A percentile compares a stretch with the other conserved stretches of the same genome.
These are phyloP conservation scores for Anastrepha obliqua DNA, from an alignment of 1,140 invertebrate genomes.

Conservation along the genomic window DNA sequence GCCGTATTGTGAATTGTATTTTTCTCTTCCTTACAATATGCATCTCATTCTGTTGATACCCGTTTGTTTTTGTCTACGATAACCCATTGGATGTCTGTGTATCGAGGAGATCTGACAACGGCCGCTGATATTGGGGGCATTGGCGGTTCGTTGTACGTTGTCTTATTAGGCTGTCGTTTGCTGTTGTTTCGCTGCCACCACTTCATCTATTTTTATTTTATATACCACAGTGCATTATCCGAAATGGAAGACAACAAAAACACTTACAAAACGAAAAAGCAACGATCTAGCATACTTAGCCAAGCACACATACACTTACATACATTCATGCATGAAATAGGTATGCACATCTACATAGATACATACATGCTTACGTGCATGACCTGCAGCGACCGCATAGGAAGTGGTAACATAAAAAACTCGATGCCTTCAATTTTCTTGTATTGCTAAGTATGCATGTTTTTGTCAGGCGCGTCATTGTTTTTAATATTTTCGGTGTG, in stretches of 20 bases:
- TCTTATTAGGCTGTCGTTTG: slow-evolving; percentile 18
- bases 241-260: neutral
- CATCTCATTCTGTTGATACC: neutral
- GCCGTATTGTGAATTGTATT: neutral
- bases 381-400: slow-evolving; percentile 41
- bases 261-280: neutral
- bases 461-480: slow-evolving; percentile 7
- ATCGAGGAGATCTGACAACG: slow-evolving; percentile 14
- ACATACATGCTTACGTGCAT: neutral
- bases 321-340: no score
- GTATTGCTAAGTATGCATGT: slow-evolving; percentile 21
- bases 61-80: neutral
- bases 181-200: slow-evolving; percentile 53
- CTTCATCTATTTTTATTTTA: slow-evolving; percentile 58
- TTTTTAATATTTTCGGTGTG: slow-evolving; percentile 60
- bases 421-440: slow-evolving; percentile 45
- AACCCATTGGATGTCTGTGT: neutral
- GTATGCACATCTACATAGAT: neutral
- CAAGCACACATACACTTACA: no score
- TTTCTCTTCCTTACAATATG: neutral
- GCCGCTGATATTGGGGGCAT: slow-evolving; percentile 5
- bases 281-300: neutral
- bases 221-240: slow-evolving; percentile 19
- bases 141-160: slow-evolving; percentile 34
- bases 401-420: slow-evolving; percentile 6